Conservation (phyloP, 2,797 vertebrate genomes). For the Tapera naevia region DNA sequence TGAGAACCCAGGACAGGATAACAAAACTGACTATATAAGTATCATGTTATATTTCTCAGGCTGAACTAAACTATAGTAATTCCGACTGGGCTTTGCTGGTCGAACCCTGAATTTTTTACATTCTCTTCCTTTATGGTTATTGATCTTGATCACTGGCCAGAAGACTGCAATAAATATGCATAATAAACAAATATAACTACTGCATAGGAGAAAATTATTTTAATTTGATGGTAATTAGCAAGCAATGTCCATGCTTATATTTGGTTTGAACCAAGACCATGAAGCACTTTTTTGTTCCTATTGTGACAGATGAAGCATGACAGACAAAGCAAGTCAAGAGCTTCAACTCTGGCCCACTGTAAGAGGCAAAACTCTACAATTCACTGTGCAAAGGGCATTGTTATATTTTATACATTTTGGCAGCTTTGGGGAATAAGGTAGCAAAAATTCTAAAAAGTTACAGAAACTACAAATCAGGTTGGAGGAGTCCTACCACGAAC, state of each 20-base stretch:
- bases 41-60: not conserved
- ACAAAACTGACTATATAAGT: not conserved
- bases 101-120: not conserved
- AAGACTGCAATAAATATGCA: conserved; percentile 14
- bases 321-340: not conserved
- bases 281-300: not conserved
- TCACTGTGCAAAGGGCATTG: not conserved
- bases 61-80: not conserved
- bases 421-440: not conserved
- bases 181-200: conserved; percentile 45
- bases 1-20: not conserved
- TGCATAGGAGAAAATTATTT: conserved; percentile 15
- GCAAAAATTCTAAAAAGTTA: not conserved
- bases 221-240: conserved; percentile 37
- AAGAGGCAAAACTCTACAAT: not conserved
- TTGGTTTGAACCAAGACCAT: conserved; percentile 12
- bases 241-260: conserved; percentile 24
- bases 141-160: conserved; percentile 25
- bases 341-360: not conserved
- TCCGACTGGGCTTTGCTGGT: not conserved
- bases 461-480: not conserved
- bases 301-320: conserved; percentile 15
- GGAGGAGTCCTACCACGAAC: not conserved
- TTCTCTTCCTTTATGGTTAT: conserved; percentile 29
- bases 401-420: not conserved